These are phyloP conservation scores for Lordiphosa stackelbergi DNA, from an alignment of 1,140 invertebrate species.

Conservation along the genomic window DNA sequence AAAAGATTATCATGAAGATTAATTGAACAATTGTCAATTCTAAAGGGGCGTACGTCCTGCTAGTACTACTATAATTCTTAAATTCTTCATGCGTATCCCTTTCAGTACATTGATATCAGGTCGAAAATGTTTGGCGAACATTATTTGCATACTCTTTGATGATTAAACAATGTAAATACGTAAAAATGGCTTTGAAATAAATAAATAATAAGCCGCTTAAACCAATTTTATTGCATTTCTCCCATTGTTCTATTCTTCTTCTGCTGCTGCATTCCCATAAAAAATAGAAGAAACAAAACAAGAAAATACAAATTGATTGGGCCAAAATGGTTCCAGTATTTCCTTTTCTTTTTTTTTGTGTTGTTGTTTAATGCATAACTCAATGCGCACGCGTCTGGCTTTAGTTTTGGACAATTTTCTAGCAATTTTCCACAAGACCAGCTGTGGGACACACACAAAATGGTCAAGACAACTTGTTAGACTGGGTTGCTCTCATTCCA, in stretches of 20 bases:
- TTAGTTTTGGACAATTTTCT: conserved; percentile 47
- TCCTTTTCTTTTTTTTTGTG: conserved; percentile 23
- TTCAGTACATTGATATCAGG: background rate
- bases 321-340: conserved; percentile 36
- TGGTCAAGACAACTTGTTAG: conserved; percentile 32
- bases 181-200: no score
- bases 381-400: conserved; percentile 59
- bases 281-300: conserved; percentile 17
- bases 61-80: no score
- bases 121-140: no score
- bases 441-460: conserved; percentile 31
- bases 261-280: conserved; percentile 7
- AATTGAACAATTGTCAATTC: no score
- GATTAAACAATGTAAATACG: no score
- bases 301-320: conserved; percentile 38
- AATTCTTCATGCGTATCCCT: background rate
- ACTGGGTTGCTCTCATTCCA: conserved; percentile 37
- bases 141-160: no score
- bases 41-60: no score
- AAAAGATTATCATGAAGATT: no score
- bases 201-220: conserved; percentile 2
- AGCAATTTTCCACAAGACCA: conserved; percentile 38
- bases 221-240: conserved; percentile 20
- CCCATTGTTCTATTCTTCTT: conserved; percentile 17
- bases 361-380: conserved; percentile 38